These are phyloP conservation scores for Miniopterus natalensis DNA, from an alignment of 2,113 vertebrate species.

Conservation along the genomic window DNA sequence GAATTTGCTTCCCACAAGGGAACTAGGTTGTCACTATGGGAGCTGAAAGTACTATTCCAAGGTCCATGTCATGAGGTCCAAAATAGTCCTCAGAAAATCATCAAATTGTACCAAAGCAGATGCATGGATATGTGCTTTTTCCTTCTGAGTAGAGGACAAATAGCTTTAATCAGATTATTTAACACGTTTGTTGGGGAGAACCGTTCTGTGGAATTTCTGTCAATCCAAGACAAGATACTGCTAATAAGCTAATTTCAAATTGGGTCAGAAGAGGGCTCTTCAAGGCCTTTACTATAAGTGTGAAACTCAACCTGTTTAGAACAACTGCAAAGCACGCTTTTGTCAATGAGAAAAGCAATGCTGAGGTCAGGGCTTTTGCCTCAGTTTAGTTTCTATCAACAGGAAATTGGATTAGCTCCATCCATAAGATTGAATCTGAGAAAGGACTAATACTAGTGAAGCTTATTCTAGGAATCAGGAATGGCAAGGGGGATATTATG, in stretches of 20 bases:
- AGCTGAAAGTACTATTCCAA: not conserved
- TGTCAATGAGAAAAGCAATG: not conserved
- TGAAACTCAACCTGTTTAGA: not conserved
- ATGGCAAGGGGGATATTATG: not conserved
- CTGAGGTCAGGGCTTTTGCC: not conserved
- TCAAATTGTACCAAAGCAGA: not conserved
- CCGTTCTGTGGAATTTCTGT: not conserved
- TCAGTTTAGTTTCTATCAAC: not conserved
- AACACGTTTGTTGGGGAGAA: not conserved
- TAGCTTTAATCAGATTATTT: not conserved
- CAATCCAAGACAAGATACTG: not conserved
- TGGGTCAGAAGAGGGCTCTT: not conserved
- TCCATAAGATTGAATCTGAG: not conserved
- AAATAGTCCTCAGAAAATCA: not conserved
- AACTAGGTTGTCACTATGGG: not conserved
- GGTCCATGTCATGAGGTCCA: accelerated
- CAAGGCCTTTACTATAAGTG: not conserved
- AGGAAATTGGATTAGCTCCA: not conserved
- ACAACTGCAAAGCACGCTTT: not conserved
- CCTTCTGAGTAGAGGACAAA: not conserved
- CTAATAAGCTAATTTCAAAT: not conserved
- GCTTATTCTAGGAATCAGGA: not conserved
- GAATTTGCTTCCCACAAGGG: not conserved
- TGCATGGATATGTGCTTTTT: not conserved
- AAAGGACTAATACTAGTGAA: not conserved